A percentile compares a stretch with the other conserved stretches of the same genome.
phyloP scores from a whole-genome alignment of 2,888 invertebrate genomes.

The Artemia sp. region DNA sequence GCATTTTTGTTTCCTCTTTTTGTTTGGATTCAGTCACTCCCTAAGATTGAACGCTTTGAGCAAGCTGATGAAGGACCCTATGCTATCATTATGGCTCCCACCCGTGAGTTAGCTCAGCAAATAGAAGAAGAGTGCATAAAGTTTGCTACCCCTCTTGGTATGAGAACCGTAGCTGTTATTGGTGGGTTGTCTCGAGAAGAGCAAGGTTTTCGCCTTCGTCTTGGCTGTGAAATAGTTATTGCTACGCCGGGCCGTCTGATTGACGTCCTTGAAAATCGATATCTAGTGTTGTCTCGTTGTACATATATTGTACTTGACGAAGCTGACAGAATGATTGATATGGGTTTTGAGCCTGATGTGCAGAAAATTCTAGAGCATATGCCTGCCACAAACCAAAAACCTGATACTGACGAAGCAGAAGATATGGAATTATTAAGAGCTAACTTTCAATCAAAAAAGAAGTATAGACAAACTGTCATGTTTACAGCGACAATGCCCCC shows the following conservation, averaged over 20 bases:
- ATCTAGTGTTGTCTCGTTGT: conserved; percentile 87
- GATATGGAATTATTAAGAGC: conserved; percentile 73
- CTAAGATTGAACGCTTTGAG: conserved; percentile 79
- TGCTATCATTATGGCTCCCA: conserved; percentile 95
- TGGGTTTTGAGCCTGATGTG: conserved; percentile 98
- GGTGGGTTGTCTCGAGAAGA: conserved; percentile 93
- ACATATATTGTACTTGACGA: conserved; percentile 92
- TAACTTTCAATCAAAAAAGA: conserved; percentile 88
- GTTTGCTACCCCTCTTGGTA: conserved; percentile 81
- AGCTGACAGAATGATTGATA: conserved; percentile 99
- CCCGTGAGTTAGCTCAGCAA: conserved; percentile 97
- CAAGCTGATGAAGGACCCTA: conserved; percentile 87
- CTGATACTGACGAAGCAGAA: conserved; percentile 95
- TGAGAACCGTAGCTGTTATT: conserved; percentile 92
- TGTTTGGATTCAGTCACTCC: conserved; percentile 93
- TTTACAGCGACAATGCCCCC: conserved; percentile 99
- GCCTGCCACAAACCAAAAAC: conserved; percentile 95
- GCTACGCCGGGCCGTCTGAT: conserved; percentile 98
- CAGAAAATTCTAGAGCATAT: conserved; percentile 93
- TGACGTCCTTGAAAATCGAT: conserved; percentile 93
- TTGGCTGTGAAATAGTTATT: conserved; percentile 98
- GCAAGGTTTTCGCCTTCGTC: conserved; percentile 84
- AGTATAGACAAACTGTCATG: conserved; percentile 95
- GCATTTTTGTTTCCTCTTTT: conserved; percentile 93
- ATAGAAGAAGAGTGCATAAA: conserved; percentile 98